Evolutionary conservation across 2,797 vertebrate genomes (phyloP), one percentile per base, ranked within the genome.

Genomic region (Malurus leucopterus): DNA sequence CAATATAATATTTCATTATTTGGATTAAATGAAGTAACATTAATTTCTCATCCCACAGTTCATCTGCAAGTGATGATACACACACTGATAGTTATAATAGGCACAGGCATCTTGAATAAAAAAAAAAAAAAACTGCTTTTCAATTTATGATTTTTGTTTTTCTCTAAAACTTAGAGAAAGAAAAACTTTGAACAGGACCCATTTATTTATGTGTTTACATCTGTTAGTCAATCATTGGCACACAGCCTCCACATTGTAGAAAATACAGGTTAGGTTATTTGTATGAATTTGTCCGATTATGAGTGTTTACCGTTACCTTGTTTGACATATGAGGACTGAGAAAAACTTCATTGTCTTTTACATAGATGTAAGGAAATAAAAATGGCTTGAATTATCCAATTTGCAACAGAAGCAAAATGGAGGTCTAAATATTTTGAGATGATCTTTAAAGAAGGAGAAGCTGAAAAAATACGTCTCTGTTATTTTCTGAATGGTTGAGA

Each of bases 31-130:
- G 26, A 71, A 65, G 21, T 73, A 55, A 50, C 34, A 40, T 73
- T 89, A 22, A 20, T 90, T 83, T 64, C 38, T 87, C 57, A 87
- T 11, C 4, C 5, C 41, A 41, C 11, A 83, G 38, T 78, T 89
- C 49, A 51, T 46, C 13, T 1, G 0, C 21, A 27, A 5, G 18
- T 1, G 2, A 4, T 44, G 17, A 61, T 43, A 78, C 7, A 17
- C 24, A 55, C 10, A 5, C 24, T 50, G 16, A 50, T 27, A 77
- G 29, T 59, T 64, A 53, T 14, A 32, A 15, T 29, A 92, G 21
- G 43, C 36, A n/a, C 32, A 81, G 53, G 13, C 17, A 73, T 26
- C 26, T 68, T 43, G 76, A 81, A 84, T 43, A 29, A 57, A 2
- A 72, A 49, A 76, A 79, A 27, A 2, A 72, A 49, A 76, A 80